Conservation (phyloP, 2,797 vertebrate species). For the Calcarius lapponicus region DNA sequence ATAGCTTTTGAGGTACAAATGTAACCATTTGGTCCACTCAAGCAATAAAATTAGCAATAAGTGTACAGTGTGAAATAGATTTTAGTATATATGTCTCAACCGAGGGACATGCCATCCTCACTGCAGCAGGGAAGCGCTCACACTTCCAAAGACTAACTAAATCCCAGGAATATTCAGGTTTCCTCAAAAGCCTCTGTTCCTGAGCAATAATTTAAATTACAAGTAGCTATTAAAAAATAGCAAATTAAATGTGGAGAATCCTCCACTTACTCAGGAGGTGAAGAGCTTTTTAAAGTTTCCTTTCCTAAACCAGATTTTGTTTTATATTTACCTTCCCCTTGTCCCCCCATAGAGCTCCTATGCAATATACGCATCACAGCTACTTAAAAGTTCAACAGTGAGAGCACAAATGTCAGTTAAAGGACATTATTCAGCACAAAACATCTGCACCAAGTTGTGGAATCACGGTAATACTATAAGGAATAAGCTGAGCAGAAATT, state of each 20-base stretch:
- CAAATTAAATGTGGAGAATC: not conserved
- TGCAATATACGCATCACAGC: constrained; percentile 1
- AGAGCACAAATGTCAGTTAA: constrained; percentile 22
- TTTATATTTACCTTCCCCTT: not conserved
- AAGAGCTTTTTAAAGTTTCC: not conserved
- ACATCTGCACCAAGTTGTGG: constrained; percentile 45
- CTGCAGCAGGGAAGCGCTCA: not conserved
- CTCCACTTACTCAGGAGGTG: not conserved
- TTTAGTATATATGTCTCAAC: not conserved
- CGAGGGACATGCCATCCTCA: not conserved
- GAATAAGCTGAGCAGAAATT: constrained; percentile 49
- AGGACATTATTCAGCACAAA: constrained; percentile 17
- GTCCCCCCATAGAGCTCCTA: not conserved
- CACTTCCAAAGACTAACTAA: not conserved
- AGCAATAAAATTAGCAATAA: not conserved
- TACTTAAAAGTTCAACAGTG: constrained; percentile 5
- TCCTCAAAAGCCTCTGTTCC: constrained; percentile 10
- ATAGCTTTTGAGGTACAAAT: constrained; percentile 1
- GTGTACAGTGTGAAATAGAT: not conserved
- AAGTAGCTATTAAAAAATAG: constrained; percentile 26
- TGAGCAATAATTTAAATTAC: constrained; percentile 56
- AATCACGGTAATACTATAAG: constrained; percentile 42
- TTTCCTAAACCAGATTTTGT: not conserved
- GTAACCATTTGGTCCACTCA: not conserved
- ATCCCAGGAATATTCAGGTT: constrained; percentile 43